Evolutionary conservation across 2,113 vertebrate genomes (phyloP), one percentile per base, ranked within the genome.

Genomic region (Lepus timidus): DNA sequence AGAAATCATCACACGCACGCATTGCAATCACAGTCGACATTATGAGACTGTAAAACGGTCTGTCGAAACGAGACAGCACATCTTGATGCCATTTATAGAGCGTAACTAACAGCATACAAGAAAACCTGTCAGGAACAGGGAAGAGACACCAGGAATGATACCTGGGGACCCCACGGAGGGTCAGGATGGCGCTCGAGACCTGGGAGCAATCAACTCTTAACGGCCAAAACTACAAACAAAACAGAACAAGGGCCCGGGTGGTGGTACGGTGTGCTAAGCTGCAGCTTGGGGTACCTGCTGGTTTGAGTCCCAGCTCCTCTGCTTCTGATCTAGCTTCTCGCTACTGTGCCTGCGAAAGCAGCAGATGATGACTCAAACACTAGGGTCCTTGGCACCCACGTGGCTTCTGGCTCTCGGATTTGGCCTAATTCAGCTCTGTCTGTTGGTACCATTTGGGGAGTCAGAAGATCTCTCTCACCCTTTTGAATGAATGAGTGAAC

Each of bases 101-200:
- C 17, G 23, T 33, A 95, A 95, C 89, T 49, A 93, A 87, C 58
- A 86, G 81, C 93, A 64, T 93, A 44, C 62, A 94, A 81, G 39
- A 55, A 44, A 95, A 96, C 76, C 94, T 65, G 94, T 96, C 93
- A 70, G 88, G 16, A 75, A 73, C 7, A 95, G 79, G 94, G 96
- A 86, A 96, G 68, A 94, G 95, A 90, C 93, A 93, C 75, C 93
- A 95, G 79, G 85, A 97, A 78, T 93, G 83, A 83, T 10, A 95
- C 8, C 89, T 95, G 95, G 93, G 90, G 85, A 81, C 79, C 92
- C 95, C 20, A 61, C 7, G 4, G 84, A 88, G 85, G 39, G 36
- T 96, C 90, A 92, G 88, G 65, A 71, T 9, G 12, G 95, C 90
- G 90, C 58, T 29, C 58, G 80, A 85, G 62, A 91, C 86, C 51